These are phyloP conservation scores for Odontamblyopus rebecca DNA, from an alignment of 2,797 vertebrate genomes.

Conservation along the genomic window DNA sequence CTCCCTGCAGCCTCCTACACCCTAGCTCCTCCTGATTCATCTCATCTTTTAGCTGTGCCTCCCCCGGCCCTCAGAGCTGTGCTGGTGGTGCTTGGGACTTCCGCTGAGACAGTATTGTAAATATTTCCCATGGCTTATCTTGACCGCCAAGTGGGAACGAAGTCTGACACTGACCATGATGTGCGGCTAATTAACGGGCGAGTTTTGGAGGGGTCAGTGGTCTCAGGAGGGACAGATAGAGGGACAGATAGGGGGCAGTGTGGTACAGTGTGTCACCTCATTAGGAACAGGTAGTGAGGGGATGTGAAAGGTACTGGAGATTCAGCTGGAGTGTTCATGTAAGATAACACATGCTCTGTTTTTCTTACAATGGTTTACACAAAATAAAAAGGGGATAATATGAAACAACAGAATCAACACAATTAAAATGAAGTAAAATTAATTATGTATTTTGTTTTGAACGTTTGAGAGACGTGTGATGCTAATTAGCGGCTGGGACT, in stretches of 20 bases:
- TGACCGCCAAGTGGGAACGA: slow-evolving; percentile 55
- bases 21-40: slow-evolving; percentile 66
- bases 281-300: slow-evolving; percentile 11
- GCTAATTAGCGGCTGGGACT: no score
- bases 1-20: slow-evolving; percentile 54
- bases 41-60: slow-evolving; percentile 31
- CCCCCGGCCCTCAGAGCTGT: slow-evolving; percentile 31
- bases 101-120: slow-evolving; percentile 61
- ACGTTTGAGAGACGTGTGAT: no score
- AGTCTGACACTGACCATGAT: slow-evolving; percentile 51
- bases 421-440: no score
- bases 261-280: slow-evolving; percentile 16
- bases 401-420: no score
- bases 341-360: no score
- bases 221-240: slow-evolving; percentile 2
- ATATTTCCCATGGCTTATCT: slow-evolving; percentile 78
- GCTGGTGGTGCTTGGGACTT: slow-evolving; percentile 62
- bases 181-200: slow-evolving; percentile 60
- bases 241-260: slow-evolving; percentile 6
- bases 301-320: not conserved
- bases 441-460: no score
- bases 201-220: slow-evolving; percentile 31
- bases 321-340: not conserved
- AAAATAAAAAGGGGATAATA: no score
- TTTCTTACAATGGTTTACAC: no score